phyloP scores from a whole-genome alignment of 2,797 vertebrate genomes.

The Cirrhinus mrigala region DNA sequence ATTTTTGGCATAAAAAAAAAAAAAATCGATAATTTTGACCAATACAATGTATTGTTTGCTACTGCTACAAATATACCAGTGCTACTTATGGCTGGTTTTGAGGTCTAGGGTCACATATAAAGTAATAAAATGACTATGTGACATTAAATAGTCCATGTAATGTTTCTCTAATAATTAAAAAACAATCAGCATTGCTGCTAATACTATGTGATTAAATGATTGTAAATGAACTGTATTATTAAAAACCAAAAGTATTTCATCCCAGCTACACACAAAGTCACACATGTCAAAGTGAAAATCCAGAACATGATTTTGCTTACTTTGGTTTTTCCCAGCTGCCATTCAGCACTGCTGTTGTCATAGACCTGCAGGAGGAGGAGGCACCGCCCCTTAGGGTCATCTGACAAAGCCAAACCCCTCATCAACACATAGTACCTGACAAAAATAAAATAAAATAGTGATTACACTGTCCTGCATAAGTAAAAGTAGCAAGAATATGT shows the following conservation, averaged over 20 bases:
- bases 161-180: not conserved
- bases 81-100: no score
- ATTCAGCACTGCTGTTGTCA: constrained; percentile 84
- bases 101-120: no score
- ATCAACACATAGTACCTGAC: constrained; percentile 91
- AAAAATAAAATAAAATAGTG: not conserved
- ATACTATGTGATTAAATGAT: not conserved
- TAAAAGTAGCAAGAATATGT: not conserved
- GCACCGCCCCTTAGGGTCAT: constrained; percentile 85
- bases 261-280: not conserved
- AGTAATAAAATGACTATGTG: no score
- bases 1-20: no score
- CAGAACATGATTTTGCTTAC: constrained; percentile 71
- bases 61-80: no score
- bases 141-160: not conserved
- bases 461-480: not conserved
- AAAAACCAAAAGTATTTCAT: not conserved
- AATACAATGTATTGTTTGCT: no score
- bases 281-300: not conserved
- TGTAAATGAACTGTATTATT: not conserved
- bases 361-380: constrained; percentile 82
- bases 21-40: no score
- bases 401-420: constrained; percentile 76
- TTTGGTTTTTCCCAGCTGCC: constrained; percentile 97
- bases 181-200: not conserved